Evolutionary conservation across 2,888 invertebrate genomes (phyloP), one percentile per base, ranked within the genome.

Genomic region (Macaria notata): DNA sequence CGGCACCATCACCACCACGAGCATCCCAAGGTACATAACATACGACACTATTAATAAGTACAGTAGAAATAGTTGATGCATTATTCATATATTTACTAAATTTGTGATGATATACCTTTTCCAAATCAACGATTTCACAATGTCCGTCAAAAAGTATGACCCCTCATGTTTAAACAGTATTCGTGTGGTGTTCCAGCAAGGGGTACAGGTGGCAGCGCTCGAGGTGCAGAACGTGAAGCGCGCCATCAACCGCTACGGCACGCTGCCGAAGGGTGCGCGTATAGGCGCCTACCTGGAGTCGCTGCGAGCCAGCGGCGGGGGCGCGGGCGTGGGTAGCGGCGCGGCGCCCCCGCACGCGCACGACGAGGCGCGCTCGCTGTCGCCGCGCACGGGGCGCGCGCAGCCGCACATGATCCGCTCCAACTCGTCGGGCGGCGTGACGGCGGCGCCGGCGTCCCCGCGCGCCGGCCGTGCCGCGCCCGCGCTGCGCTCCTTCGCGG

Each of bases 241-340:
- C 68, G 98, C 98, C 46, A 97, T 97, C 66, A 98, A 97, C 86
- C 94, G 98, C 31, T 99, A 98, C 82, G 99, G 99, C 19, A 99
- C 99, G 7, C 91, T 99, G 75, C 99, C 99, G 0, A 99, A 99
- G 87, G 98, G 97, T 48, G 98, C 98, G 7, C 94, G 99, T 66
- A 99, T 99, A 71, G 98, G 98, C 36, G 99, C 98, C 4, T 99
- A 98, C 86, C 90, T 99, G 54, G 98, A 99, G 84, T 98, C 98
- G 4, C 92, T 99, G 75, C 94, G 97, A 46, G 96, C 97, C 78
- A 96, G 95, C 76, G 95, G 95, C 49, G 63, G 45, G 46, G 44
- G 39, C 53, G 29, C 83, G 72, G 43, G 61, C 64, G 62, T 4
- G 95, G 95, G 48, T 49, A 39, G 57, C 43, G 55, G 45, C 31